phyloP scores from a whole-genome alignment of 1,140 invertebrate genomes.

The Diachasma alloeum region DNA sequence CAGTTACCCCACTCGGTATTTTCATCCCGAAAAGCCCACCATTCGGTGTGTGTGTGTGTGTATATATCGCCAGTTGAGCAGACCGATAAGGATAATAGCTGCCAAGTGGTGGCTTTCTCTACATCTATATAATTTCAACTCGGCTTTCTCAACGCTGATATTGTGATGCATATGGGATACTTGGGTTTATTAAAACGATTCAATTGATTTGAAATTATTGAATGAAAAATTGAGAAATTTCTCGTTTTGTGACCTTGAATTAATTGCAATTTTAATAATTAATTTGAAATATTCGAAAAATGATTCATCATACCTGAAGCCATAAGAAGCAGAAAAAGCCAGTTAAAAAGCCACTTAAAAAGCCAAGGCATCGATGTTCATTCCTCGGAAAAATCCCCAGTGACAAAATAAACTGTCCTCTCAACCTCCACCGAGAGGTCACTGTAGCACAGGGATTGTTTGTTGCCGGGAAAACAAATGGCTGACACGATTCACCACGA shows the following conservation, averaged over 20 bases:
- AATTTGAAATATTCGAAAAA: too few species aligned
- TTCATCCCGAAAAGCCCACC: constrained; percentile 6
- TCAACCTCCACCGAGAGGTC: background rate
- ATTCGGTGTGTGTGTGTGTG: background rate
- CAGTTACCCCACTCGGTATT: constrained; percentile 16
- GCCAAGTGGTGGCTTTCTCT: constrained; percentile 39
- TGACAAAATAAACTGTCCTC: background rate
- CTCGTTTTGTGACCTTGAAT: too few species aligned
- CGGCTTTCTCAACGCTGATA: background rate
- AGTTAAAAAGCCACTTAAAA: background rate
- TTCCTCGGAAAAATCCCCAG: background rate
- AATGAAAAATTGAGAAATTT: background rate
- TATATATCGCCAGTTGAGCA: constrained; percentile 4
- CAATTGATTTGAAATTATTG: background rate
- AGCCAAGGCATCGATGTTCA: background rate
- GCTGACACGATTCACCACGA: constrained; percentile 10
- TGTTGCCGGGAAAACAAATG: background rate
- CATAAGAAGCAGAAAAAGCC: too few species aligned
- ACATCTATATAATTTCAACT: constrained; percentile 21
- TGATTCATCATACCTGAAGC: too few species aligned
- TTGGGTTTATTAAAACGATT: background rate
- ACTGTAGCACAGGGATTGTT: background rate
- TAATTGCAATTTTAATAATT: too few species aligned
- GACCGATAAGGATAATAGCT: constrained; percentile 44
- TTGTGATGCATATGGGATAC: background rate